Percentiles rank a stretch among this genome's conserved stretches.
phyloP scores from a whole-genome alignment of 1,140 invertebrate species.

The Drosophila bifasciata region DNA sequence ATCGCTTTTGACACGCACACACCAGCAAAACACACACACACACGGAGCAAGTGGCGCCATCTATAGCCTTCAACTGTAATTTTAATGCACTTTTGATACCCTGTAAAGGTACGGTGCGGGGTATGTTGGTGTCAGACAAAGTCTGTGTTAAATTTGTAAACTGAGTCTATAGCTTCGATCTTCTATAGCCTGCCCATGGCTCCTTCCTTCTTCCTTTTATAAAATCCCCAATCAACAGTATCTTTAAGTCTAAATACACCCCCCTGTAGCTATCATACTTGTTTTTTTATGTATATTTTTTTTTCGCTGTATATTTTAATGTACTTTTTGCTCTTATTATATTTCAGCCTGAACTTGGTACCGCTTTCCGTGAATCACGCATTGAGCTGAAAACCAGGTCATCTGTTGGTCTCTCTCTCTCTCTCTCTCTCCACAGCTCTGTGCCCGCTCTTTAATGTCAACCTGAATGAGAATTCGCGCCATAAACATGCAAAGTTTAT shows the following conservation, averaged over 20 bases:
- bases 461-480: constrained; percentile 43
- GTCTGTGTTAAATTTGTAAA: constrained; percentile 16
- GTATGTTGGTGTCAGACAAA: not conserved
- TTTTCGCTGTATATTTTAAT: constrained; percentile 8
- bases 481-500: constrained; percentile 78
- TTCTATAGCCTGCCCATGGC: not conserved
- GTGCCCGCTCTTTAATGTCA: constrained; percentile 14
- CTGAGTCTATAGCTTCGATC: not conserved
- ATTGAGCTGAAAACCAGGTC: constrained; percentile 56
- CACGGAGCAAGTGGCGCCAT: constrained; percentile 11
- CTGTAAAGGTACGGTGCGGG: not conserved
- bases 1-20: constrained; percentile 56
- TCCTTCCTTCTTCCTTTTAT: too few relatives aligned
- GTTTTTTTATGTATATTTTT: not conserved
- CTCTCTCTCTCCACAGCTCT: constrained; percentile 1
- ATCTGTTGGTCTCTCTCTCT: constrained; percentile 23
- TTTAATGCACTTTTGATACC: constrained; percentile 60
- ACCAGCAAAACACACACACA: constrained; percentile 9
- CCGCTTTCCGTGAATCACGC: constrained; percentile 74
- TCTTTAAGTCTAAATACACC: too few relatives aligned
- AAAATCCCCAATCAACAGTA: not conserved
- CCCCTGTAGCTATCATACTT: not conserved
- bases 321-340: constrained; percentile 34
- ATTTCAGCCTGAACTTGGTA: constrained; percentile 65
- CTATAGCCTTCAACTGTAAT: constrained; percentile 33